Conservation (phyloP, 2,113 vertebrate genomes). For the Lophochroa leadbeateri region DNA sequence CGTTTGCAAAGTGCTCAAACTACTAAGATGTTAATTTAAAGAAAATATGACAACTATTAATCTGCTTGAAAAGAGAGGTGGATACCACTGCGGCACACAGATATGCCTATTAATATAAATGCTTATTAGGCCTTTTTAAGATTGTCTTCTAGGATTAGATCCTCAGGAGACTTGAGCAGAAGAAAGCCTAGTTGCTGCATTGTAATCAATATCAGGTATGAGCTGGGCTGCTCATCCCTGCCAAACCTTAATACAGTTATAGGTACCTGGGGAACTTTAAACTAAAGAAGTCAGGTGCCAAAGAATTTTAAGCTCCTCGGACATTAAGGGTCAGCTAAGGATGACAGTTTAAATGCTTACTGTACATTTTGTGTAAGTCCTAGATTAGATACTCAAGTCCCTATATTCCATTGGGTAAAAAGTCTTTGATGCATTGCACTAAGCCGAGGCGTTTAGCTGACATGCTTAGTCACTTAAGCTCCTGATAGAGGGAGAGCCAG, state of each 20-base stretch:
- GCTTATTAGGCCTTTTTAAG: conserved; percentile 30
- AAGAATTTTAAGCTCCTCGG: conserved; percentile 34
- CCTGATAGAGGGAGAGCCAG: conserved; percentile 43
- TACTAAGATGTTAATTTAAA: background rate
- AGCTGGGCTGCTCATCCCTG: conserved; percentile 33
- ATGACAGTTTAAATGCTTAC: conserved; percentile 62
- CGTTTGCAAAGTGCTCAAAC: background rate
- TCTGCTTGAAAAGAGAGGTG: conserved; percentile 19
- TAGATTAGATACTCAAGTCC: conserved; percentile 52
- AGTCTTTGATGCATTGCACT: conserved; percentile 49
- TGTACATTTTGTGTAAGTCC: conserved; percentile 54
- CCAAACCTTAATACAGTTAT: conserved; percentile 47
- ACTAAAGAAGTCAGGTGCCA: conserved; percentile 19
- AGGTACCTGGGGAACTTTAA: conserved; percentile 44
- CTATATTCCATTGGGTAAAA: conserved; percentile 23
- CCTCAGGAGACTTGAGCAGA: background rate
- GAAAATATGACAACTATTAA: background rate
- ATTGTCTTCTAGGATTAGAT: conserved; percentile 31
- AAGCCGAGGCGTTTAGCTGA: conserved; percentile 4
- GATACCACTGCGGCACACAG: background rate
- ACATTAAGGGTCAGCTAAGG: conserved; percentile 47
- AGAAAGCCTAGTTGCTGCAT: conserved; percentile 23
- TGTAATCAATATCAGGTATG: conserved; percentile 44
- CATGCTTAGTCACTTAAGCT: conserved; percentile 63
- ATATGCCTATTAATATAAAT: conserved; percentile 11